Evolutionary conservation across 2,888 invertebrate species (phyloP), one percentile per base, ranked within the genome.

Genomic region (Cantharis rustica): DNA sequence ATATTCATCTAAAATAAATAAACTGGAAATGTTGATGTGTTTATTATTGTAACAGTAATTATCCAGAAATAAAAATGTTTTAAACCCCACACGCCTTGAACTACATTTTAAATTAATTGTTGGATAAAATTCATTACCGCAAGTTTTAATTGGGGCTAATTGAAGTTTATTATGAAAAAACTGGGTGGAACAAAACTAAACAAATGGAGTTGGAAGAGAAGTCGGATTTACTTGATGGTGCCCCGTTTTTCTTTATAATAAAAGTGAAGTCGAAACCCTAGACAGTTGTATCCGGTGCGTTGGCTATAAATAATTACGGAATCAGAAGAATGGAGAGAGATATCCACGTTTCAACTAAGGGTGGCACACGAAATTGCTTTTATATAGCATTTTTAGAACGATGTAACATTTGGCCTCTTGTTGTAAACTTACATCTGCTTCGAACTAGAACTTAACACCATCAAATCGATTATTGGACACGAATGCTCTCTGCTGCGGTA

Each of bases 271-370:
- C 17, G 64, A 64, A 68, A 68, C 26, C 31, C n/a, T 69, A 73
- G 73, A 73, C 73, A 27, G 73, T 73, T 73, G 63, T 73, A 73
- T 73, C 73, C 73, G 73, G 73, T 68, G 64, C 68, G 68, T 69
- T 11, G 61, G 69, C 73, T 73, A 73, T 73, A 73, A 73, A 73
- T 73, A 73, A 73, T 73, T 73, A 73, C 73, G 63, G 69, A 73
- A 61, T 73, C 63, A 61, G 61, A 69, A 73, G 73, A 69, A 72
- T 72, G 68, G 64, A 64, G 64, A 17, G 64, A 64, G 17, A 63
- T 31, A 64, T 64, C 64, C 20, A 20, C 16, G 64, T 64, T 31
- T 64, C 64, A 64, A 64, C n/a, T 64, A 64, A 69, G 73, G 68
- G 72, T 72, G 72, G 62, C 68, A 27, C 66, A 11, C 47, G 20